Conservation (phyloP, 2,113 vertebrate species). For the Bambusicola thoracicus region DNA sequence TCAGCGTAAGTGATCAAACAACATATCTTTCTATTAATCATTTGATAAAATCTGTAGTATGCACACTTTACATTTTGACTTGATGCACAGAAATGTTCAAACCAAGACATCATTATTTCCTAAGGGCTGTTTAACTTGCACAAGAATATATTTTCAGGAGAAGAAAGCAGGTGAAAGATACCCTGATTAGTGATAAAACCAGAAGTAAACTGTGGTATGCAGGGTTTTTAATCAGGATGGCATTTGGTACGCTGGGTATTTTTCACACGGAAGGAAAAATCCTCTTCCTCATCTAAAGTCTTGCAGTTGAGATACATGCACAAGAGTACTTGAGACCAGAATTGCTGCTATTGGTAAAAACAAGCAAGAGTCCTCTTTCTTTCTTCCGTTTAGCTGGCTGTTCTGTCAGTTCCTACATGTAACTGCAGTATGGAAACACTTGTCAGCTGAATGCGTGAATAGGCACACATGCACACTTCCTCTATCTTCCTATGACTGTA, state of each 20-base stretch:
- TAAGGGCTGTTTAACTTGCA: neutral
- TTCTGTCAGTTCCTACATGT: neutral
- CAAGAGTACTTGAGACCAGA: neutral
- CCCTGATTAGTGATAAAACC: neutral
- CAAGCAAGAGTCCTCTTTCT: neutral
- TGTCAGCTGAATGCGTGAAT: neutral
- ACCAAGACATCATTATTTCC: neutral
- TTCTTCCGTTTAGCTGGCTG: neutral
- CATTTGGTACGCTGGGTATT: neutral
- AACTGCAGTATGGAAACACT: neutral
- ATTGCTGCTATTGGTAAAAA: neutral
- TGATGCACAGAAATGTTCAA: neutral
- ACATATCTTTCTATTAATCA: neutral
- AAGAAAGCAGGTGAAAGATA: neutral
- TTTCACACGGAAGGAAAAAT: accelerated
- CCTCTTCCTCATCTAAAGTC: neutral
- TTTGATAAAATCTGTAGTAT: neutral
- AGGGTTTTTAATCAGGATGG: neutral
- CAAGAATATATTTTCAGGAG: neutral
- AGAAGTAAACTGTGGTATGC: neutral
- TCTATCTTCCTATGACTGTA: neutral
- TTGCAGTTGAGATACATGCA: neutral
- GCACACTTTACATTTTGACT: neutral
- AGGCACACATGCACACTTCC: neutral
- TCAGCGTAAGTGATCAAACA: neutral